Evolutionary conservation across 2,113 vertebrate species (phyloP).

Genomic region (Zootoca vivipara): DNA sequence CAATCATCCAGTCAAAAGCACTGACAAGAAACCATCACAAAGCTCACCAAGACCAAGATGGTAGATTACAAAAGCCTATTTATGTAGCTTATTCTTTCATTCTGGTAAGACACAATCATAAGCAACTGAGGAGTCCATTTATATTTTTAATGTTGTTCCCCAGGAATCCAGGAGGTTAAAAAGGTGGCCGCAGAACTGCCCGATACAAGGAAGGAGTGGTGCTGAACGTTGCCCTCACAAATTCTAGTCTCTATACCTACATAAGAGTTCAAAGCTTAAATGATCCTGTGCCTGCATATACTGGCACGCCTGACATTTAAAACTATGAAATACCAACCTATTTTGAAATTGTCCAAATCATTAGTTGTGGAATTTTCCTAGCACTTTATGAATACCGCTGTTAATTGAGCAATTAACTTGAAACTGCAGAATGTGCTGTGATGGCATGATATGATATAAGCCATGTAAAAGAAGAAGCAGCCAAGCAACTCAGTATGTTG

Average conservation of each 20-base stretch:
- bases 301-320: constrained; percentile 80
- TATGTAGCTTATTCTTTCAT: not conserved
- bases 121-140: not conserved
- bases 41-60: not conserved
- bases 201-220: not conserved
- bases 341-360: constrained; percentile 82
- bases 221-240: constrained; percentile 25
- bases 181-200: constrained; percentile 37
- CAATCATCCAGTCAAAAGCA: not conserved
- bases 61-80: not conserved
- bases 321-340: constrained; percentile 84
- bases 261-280: constrained; percentile 68
- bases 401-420: constrained; percentile 85
- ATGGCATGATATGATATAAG: constrained; percentile 80
- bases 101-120: not conserved
- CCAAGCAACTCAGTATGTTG: constrained; percentile 75
- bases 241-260: constrained; percentile 47
- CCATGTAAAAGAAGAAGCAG: constrained; percentile 80
- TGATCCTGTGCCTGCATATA: constrained; percentile 74
- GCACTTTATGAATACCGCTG: constrained; percentile 82
- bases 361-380: constrained; percentile 79
- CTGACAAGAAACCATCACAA: not conserved
- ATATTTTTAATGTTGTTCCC: not conserved
- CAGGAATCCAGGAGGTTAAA: constrained; percentile 24
- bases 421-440: constrained; percentile 82